A percentile compares a stretch with the other conserved stretches of the same genome.
phyloP scores from a whole-genome alignment of 1,140 invertebrate species.

The Drosophila pseudoobscura region DNA sequence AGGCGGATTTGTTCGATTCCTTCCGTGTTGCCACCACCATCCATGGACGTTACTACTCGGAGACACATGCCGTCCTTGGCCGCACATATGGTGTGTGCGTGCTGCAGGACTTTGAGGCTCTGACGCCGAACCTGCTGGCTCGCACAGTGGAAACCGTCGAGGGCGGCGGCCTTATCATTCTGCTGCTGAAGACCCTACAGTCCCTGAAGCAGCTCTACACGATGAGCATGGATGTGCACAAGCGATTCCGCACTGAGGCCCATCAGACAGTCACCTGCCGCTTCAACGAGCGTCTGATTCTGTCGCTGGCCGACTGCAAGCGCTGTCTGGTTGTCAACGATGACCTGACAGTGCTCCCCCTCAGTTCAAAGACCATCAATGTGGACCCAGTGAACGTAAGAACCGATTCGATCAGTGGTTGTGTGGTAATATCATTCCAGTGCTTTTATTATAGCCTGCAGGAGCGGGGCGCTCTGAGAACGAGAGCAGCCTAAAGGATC shows the following conservation, averaged over 20 bases:
- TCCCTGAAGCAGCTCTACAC: slow-evolving; percentile 98
- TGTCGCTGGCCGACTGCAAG: slow-evolving; percentile 94
- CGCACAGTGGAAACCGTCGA: slow-evolving; percentile 99
- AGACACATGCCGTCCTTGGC: slow-evolving; percentile 99
- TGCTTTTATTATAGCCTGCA: slow-evolving; percentile 41
- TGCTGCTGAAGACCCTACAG: slow-evolving; percentile 92
- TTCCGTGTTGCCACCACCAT: slow-evolving; percentile 98
- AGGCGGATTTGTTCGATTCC: slow-evolving; percentile 98
- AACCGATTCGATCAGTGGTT: slow-evolving; percentile 1
- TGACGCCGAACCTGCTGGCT: slow-evolving; percentile 99
- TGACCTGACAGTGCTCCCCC: slow-evolving; percentile 94
- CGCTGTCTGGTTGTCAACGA: slow-evolving; percentile 97
- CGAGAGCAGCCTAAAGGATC: slow-evolving; percentile 86
- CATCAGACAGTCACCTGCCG: slow-evolving; percentile 95
- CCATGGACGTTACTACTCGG: slow-evolving; percentile 98
- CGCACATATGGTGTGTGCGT: slow-evolving; percentile 99
- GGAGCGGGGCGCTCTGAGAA: slow-evolving; percentile 77
- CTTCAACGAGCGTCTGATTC: slow-evolving; percentile 98
- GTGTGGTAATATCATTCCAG: not conserved
- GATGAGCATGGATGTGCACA: slow-evolving; percentile 99
- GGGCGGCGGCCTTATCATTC: slow-evolving; percentile 97
- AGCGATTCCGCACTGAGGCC: slow-evolving; percentile 96
- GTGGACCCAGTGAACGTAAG: slow-evolving; percentile 88
- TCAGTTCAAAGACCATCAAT: slow-evolving; percentile 94
- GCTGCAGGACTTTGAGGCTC: slow-evolving; percentile 99